A percentile compares a stretch with the other conserved stretches of the same genome.
Evolutionary conservation across 2,113 vertebrate species (phyloP).

Genomic region (Balaeniceps rex): DNA sequence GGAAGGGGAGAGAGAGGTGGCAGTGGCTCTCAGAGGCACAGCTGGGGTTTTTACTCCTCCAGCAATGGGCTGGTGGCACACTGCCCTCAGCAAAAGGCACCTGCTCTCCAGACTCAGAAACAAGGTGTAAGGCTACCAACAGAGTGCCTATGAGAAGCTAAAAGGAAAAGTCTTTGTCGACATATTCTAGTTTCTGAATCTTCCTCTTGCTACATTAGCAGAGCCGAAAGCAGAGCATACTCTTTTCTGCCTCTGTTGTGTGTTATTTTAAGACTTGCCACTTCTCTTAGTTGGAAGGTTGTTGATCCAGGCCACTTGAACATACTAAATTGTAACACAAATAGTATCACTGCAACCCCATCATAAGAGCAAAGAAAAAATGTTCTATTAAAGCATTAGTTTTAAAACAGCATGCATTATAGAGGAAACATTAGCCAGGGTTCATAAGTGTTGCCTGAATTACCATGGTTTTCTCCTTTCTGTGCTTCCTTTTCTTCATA

Average conservation of each 20-base stretch:
- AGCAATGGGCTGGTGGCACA: neutral
- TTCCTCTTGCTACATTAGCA: neutral
- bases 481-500: neutral
- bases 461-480: neutral
- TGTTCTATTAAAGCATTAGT: neutral
- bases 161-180: rapidly evolving
- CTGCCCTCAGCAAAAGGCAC: neutral
- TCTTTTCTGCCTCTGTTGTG: neutral
- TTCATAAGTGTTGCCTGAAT: neutral
- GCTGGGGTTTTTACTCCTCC: neutral
- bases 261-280: rapidly evolving
- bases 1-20: neutral
- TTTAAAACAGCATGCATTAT: neutral
- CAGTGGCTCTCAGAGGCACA: neutral
- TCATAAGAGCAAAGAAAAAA: neutral
- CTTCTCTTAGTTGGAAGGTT: neutral
- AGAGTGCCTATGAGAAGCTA: neutral
- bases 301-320: neutral
- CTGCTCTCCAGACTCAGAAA: neutral
- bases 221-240: neutral
- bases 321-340: neutral
- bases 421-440: neutral
- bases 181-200: neutral
- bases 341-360: neutral
- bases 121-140: neutral